Conservation (phyloP, 2,113 vertebrate species). For the Nansenia antarctica region DNA sequence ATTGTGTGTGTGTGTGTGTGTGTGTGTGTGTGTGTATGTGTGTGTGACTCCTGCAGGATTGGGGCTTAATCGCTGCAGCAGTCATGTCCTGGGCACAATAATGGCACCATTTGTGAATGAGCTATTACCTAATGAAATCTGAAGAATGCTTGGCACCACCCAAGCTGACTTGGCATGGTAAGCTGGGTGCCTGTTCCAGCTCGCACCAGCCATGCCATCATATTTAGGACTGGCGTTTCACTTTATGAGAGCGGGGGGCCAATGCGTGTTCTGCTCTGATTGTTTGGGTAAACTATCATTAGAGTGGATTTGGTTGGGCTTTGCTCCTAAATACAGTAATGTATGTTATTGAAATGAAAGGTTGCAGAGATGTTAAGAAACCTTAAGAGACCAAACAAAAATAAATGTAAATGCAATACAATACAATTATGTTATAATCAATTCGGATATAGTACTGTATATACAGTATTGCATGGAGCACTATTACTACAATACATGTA, state of each 20-base stretch:
- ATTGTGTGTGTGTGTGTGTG: conserved; percentile 8
- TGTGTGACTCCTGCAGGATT: conserved; percentile 49
- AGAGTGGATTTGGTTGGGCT: conserved; percentile 46
- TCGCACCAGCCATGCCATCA: conserved; percentile 54
- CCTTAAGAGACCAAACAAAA: not conserved
- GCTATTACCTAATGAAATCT: conserved; percentile 74
- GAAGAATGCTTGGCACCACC: conserved; percentile 67
- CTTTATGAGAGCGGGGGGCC: conserved; percentile 47
- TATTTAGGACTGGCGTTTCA: conserved; percentile 53
- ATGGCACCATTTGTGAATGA: conserved; percentile 61
- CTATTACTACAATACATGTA: not conserved
- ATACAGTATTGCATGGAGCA: not conserved
- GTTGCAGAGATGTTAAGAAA: not conserved
- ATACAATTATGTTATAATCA: no score
- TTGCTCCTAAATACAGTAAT: not conserved
- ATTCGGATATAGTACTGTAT: no score
- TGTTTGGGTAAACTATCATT: conserved; percentile 59
- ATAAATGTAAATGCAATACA: not conserved
- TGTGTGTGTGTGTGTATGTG: not conserved
- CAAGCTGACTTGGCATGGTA: conserved; percentile 48
- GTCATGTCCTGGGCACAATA: conserved; percentile 50
- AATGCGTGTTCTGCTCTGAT: conserved; percentile 56
- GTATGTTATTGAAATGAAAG: conserved; percentile 2
- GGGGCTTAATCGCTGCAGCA: conserved; percentile 57
- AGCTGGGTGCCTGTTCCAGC: conserved; percentile 49